Evolutionary conservation across 1,140 invertebrate species (phyloP).

Genomic region (Asobara japonica): DNA sequence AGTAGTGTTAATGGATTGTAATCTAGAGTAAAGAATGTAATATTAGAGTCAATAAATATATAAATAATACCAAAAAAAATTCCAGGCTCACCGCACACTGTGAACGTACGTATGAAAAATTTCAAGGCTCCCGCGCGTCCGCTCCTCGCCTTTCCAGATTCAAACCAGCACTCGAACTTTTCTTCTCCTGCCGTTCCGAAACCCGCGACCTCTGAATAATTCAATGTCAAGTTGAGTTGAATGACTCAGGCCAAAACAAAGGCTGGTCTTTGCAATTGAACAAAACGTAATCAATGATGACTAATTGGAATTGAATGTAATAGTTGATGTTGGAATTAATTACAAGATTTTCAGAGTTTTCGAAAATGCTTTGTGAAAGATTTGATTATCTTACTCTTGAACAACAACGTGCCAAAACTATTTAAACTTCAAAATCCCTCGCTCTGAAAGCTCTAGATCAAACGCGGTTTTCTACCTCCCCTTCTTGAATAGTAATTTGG

Average conservation of each 20-base stretch:
- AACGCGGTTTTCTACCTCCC: background rate
- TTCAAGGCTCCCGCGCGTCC: too few relatives aligned
- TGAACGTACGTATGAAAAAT: too few relatives aligned
- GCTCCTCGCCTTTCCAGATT: too few relatives aligned
- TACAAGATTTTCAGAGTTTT: too few relatives aligned
- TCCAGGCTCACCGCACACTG: too few relatives aligned
- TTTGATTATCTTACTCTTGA: background rate
- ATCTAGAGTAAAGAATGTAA: too few relatives aligned
- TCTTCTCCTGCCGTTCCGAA: background rate
- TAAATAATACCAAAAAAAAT: too few relatives aligned
- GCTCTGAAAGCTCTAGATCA: background rate
- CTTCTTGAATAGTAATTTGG: background rate
- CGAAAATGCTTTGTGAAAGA: background rate
- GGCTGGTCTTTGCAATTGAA: background rate
- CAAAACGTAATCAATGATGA: background rate
- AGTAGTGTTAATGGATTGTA: too few relatives aligned
- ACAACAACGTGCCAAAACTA: background rate
- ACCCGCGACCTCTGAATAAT: background rate
- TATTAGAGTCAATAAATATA: too few relatives aligned
- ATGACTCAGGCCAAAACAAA: background rate
- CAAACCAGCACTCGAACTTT: background rate
- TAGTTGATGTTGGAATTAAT: too few relatives aligned
- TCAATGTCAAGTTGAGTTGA: background rate
- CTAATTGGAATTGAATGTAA: too few relatives aligned
- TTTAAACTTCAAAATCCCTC: background rate